Conservation (phyloP, 2,888 invertebrate species). For the Dendrolimus pini region DNA sequence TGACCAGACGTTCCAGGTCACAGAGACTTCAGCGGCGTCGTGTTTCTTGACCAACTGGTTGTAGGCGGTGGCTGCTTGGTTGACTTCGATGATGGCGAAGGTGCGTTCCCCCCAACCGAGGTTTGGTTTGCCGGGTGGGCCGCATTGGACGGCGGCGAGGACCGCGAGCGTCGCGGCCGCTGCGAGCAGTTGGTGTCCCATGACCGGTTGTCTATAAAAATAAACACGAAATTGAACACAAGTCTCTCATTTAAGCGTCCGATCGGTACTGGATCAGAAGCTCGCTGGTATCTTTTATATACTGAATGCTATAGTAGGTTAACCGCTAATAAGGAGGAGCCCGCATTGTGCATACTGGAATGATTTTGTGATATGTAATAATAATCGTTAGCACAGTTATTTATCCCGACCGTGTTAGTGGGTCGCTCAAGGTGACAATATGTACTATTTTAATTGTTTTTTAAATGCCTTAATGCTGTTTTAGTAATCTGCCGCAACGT, state of each 20-base stretch:
- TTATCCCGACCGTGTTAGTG: slow-evolving; percentile 56
- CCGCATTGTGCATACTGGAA: slow-evolving; percentile 48
- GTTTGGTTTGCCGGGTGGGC: slow-evolving; percentile 60
- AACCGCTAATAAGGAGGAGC: slow-evolving; percentile 62
- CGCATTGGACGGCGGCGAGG: slow-evolving; percentile 36
- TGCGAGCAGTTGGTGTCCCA: slow-evolving; percentile 43
- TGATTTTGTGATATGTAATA: slow-evolving; percentile 60
- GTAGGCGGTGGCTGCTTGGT: slow-evolving; percentile 69
- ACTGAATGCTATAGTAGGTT: slow-evolving; percentile 60
- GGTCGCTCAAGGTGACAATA: slow-evolving; percentile 58
- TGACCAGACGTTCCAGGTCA: slow-evolving; percentile 70
- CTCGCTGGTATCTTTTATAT: slow-evolving; percentile 61
- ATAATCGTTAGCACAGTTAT: slow-evolving; percentile 65
- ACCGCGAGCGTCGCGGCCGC: slow-evolving; percentile 30
- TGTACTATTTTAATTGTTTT: slow-evolving; percentile 38
- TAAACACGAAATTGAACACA: slow-evolving; percentile 41
- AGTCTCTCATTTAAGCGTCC: slow-evolving; percentile 48
- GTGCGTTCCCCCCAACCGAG: slow-evolving; percentile 68
- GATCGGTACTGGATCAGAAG: slow-evolving; percentile 53
- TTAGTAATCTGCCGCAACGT: slow-evolving; percentile 17
- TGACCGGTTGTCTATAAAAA: slow-evolving; percentile 57
- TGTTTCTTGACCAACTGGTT: slow-evolving; percentile 59
- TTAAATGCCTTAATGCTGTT: slow-evolving; percentile 22
- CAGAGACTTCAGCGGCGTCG: slow-evolving; percentile 61
- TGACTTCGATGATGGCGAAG: slow-evolving; percentile 67